Percentiles rank a stretch among this genome's conserved stretches.
Conservation (phyloP, 2,797 vertebrate species). For the Streptopelia turtur region DNA sequence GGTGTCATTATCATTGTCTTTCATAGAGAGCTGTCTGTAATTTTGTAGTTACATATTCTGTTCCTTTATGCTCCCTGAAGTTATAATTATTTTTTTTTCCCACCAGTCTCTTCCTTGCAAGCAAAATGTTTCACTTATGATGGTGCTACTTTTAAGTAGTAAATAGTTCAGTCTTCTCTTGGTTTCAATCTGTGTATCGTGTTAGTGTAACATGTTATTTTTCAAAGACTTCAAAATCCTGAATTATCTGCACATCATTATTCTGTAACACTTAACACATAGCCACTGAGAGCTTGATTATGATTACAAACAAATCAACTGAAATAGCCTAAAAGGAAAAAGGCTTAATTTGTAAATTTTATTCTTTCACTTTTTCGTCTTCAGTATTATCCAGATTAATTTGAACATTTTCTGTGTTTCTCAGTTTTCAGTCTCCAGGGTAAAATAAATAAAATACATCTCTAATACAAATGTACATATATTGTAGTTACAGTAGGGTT, state of each 20-base stretch:
- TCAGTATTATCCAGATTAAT: constrained; percentile 8
- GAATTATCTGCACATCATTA: constrained; percentile 8
- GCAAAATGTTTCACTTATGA: background rate
- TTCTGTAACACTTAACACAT: background rate
- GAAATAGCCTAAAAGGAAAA: constrained; percentile 16
- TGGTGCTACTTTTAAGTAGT: background rate
- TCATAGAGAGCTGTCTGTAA: background rate
- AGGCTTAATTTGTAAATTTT: constrained; percentile 33
- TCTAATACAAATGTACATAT: background rate
- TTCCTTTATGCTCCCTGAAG: background rate
- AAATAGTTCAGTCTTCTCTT: constrained; percentile 19
- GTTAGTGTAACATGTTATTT: constrained; percentile 3
- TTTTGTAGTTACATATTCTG: constrained; percentile 14
- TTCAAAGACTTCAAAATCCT: background rate
- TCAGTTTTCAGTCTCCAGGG: background rate
- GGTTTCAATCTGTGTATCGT: background rate
- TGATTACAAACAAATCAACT: constrained; percentile 30
- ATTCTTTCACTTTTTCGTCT: constrained; percentile 30
- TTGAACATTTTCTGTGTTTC: background rate
- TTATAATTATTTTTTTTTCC: background rate
- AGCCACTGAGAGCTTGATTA: constrained; percentile 21
- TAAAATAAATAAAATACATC: constrained; percentile 36
- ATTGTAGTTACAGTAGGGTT: constrained; percentile 46
- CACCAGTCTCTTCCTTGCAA: background rate
- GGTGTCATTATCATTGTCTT: constrained; percentile 6